Percentiles rank a stretch among this genome's conserved stretches.
phyloP scores from a whole-genome alignment of 2,797 vertebrate species.

The Bradypodion pumilum region DNA sequence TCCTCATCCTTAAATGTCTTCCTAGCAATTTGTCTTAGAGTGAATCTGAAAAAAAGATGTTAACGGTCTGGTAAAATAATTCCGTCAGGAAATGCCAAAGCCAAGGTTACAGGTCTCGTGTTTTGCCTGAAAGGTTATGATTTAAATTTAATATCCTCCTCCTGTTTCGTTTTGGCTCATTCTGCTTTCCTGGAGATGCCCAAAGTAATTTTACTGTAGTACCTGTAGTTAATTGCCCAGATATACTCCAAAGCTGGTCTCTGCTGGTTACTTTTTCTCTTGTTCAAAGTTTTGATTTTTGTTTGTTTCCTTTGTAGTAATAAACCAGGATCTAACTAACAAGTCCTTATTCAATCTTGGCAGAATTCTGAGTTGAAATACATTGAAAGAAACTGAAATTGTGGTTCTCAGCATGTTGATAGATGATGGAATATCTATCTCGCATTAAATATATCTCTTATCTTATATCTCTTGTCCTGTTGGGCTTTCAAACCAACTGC shows the following conservation, averaged over 20 bases:
- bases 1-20: slow-evolving; percentile 20
- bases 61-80: slow-evolving; percentile 28
- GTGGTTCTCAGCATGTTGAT: slow-evolving; percentile 13
- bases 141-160: slow-evolving; percentile 38
- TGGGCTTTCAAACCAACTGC: not conserved
- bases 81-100: slow-evolving; percentile 31
- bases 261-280: slow-evolving; percentile 24
- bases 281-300: slow-evolving; percentile 36
- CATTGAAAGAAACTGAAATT: slow-evolving; percentile 39
- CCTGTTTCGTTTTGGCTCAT: slow-evolving; percentile 12
- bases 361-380: rapidly evolving
- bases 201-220: slow-evolving; percentile 1
- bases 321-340: slow-evolving; percentile 20
- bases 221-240: slow-evolving; percentile 8
- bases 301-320: slow-evolving; percentile 7
- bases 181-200: slow-evolving; percentile 2
- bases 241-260: not conserved
- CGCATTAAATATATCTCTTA: not conserved
- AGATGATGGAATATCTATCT: not conserved
- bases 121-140: slow-evolving; percentile 35
- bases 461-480: rapidly evolving
- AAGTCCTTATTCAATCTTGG: rapidly evolving
- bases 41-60: slow-evolving; percentile 1
- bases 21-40: slow-evolving; percentile 17
- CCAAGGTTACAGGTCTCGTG: slow-evolving; percentile 12